These are phyloP conservation scores for Lepidocolaptes lacrymiger DNA, from an alignment of 2,797 vertebrate species.

Conservation along the genomic window DNA sequence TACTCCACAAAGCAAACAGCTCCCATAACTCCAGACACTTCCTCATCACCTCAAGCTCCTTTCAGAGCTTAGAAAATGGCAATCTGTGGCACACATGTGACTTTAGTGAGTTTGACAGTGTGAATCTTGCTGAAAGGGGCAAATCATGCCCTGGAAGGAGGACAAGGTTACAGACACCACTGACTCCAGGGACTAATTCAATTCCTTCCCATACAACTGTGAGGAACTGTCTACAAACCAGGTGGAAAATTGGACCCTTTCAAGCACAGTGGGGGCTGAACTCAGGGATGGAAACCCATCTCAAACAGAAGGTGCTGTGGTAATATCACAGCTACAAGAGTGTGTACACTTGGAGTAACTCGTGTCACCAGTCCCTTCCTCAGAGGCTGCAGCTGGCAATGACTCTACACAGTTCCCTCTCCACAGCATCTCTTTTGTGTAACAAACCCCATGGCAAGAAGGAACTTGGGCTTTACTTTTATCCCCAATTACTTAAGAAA, in stretches of 20 bases:
- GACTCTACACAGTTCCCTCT: not conserved
- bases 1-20: not conserved
- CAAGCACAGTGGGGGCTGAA: not conserved
- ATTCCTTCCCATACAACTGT: not conserved
- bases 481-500: not conserved
- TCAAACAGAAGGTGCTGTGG: not conserved
- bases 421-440: not conserved
- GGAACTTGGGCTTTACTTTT: not conserved
- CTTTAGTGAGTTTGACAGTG: not conserved
- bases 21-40: not conserved
- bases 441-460: not conserved
- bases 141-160: not conserved
- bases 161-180: not conserved
- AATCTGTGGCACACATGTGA: not conserved
- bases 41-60: not conserved
- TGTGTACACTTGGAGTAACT: not conserved
- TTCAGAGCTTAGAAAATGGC: not conserved
- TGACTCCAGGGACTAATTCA: not conserved
- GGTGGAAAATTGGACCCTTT: not conserved
- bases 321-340: not conserved
- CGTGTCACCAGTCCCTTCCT: not conserved
- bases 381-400: not conserved
- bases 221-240: not conserved
- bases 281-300: not conserved
- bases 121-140: not conserved